Conservation (phyloP, 2,113 vertebrate species). For the Oceanodroma tethys region DNA sequence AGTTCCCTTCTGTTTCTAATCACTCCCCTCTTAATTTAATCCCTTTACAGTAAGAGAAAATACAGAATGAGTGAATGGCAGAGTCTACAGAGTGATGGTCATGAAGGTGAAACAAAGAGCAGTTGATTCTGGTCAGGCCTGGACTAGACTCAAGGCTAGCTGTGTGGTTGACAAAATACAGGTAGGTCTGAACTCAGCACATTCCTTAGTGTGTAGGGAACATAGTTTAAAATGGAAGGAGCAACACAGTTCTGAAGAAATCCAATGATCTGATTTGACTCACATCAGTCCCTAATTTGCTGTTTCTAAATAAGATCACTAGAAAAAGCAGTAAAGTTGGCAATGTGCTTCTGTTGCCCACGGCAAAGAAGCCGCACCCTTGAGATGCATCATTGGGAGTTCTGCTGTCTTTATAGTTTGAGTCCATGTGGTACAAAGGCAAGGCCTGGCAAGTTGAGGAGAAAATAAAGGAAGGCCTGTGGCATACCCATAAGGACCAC, state of each 20-base stretch:
- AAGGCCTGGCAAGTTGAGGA: background rate
- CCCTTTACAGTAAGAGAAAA: background rate
- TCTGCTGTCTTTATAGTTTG: background rate
- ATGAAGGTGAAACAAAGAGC: background rate
- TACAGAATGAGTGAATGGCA: conserved; percentile 22
- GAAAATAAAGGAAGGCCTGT: background rate
- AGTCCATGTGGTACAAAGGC: background rate
- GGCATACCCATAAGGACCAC: background rate
- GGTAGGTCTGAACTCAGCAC: background rate
- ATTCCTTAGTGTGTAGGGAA: background rate
- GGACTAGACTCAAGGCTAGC: background rate
- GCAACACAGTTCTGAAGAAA: background rate
- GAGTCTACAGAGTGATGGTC: background rate
- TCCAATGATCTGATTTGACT: background rate
- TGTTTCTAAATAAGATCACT: background rate
- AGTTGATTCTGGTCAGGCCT: background rate
- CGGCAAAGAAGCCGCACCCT: background rate
- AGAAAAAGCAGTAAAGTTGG: background rate
- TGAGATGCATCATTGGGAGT: background rate
- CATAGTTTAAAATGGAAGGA: background rate
- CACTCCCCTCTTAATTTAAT: conserved; percentile 19
- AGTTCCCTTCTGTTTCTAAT: conserved; percentile 52
- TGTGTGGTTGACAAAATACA: background rate
- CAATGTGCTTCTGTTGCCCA: background rate
- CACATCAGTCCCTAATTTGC: background rate